These are phyloP conservation scores for Alectoris magna DNA, from an alignment of 2,797 vertebrate species.

Conservation along the genomic window DNA sequence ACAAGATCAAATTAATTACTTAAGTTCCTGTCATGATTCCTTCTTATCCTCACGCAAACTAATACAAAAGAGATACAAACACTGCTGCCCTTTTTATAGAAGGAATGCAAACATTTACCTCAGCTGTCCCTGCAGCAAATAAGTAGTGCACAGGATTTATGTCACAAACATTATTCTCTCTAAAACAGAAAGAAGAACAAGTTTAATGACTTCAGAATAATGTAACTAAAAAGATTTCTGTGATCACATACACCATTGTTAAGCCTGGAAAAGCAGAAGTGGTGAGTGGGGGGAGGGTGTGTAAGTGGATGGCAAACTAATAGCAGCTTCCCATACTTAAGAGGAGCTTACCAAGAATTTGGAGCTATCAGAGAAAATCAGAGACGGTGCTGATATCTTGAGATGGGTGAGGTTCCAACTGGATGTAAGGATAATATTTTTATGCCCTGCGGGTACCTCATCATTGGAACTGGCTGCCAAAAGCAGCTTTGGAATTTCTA, in stretches of 20 bases:
- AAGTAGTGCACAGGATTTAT: constrained; percentile 93
- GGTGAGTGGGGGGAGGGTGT: not conserved
- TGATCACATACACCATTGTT: not conserved
- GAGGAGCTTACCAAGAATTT: not conserved
- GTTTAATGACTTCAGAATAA: not conserved
- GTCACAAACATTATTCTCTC: constrained; percentile 94
- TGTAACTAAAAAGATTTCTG: not conserved
- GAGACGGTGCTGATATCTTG: not conserved
- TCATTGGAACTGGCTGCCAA: not conserved
- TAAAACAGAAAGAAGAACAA: constrained; percentile 58
- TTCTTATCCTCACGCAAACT: not conserved
- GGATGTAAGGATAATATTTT: not conserved
- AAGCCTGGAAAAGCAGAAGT: not conserved
- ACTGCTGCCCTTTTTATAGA: not conserved
- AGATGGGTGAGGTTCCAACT: not conserved
- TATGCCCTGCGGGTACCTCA: not conserved
- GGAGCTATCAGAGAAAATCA: not conserved
- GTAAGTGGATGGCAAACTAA: not conserved
- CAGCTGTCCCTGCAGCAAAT: constrained; percentile 90
- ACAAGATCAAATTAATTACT: not conserved
- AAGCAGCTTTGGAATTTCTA: not conserved
- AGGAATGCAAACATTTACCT: constrained; percentile 81
- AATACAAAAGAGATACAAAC: not conserved
- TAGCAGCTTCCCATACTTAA: not conserved
- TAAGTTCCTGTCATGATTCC: not conserved